Conservation (phyloP, 2,797 vertebrate species). For the Pterois miles region DNA sequence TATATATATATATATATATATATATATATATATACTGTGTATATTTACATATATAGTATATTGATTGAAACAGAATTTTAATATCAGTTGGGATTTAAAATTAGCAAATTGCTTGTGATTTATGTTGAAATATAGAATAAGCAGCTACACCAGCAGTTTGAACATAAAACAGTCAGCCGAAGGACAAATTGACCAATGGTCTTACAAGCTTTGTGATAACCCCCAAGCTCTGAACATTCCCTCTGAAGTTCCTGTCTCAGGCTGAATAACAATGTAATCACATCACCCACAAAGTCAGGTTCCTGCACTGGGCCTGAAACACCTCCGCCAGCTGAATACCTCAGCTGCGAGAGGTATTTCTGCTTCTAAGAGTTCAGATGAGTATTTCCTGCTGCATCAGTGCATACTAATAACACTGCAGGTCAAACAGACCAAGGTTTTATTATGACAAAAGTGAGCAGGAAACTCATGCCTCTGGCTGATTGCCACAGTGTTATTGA, state of each 20-base stretch:
- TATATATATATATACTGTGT: too few relatives aligned
- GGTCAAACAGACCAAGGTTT: constrained; percentile 15
- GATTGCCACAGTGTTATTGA: constrained; percentile 15
- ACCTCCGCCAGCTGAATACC: neutral
- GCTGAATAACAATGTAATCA: constrained; percentile 26
- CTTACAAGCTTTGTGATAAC: neutral
- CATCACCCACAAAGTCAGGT: neutral
- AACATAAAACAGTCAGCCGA: neutral
- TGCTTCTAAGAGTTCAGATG: constrained; percentile 2
- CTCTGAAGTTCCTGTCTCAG: constrained; percentile 13
- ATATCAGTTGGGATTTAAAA: neutral
- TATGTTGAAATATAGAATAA: neutral
- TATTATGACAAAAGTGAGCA: constrained; percentile 20
- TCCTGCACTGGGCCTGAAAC: neutral
- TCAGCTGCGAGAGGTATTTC: neutral
- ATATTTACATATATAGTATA: too few relatives aligned
- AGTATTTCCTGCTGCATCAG: constrained; percentile 1
- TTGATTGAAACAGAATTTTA: neutral
- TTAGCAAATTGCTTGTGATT: neutral
- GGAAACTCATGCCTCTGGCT: constrained; percentile 7
- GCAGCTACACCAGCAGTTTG: neutral
- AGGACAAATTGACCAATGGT: neutral
- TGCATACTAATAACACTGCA: constrained; percentile 10
- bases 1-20: neutral
- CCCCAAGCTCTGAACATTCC: constrained; percentile 6